Evolutionary conservation across 2,888 invertebrate species (phyloP), one percentile per base, ranked within the genome.

Genomic region (Leucophora obtusa): DNA sequence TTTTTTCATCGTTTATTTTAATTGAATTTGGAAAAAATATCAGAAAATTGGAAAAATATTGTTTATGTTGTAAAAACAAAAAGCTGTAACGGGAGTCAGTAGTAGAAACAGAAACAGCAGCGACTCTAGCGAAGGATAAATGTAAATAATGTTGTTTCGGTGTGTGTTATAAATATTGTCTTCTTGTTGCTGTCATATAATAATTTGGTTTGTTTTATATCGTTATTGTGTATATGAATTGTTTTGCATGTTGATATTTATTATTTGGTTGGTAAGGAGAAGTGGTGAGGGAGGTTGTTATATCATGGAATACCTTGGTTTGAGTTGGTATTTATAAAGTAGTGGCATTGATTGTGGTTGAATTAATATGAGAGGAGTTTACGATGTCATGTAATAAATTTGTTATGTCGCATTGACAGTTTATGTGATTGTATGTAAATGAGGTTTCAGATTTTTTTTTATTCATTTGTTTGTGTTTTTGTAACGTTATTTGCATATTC

Each of bases 371-470:
- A 80, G 80, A 59, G 75, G 70, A 77, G 73, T 81, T 81, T 81
- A 81, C 81, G 60, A 73, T 82, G 79, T 69, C 59, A 74, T 74
- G 73, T 79, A 83, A 83, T 83, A 83, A 83, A 83, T 83, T 82
- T 79, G 81, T 83, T 79, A 83, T 82, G 81, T 79, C 81, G 81
- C 83, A 83, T 82, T 83, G 83, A 83, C 83, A 83, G 82, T 80
- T 83, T 80, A 76, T 82, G 78, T 82, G 78, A 66, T 73, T 70
- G 71, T 80, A 82, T 78, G 79, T 77, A 77, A 76, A 83, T 74
- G 69, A 78, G 78, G 77, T 81, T 66, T 77, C 81, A 81, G 73
- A 81, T 74, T 66, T 51, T 18, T 72, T 47, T 53, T 43, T 72
- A 56, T n/a, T 68, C 24, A 53, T 68, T 38, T 66, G 21, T 77